Evolutionary conservation across 2,888 invertebrate genomes (phyloP).

Genomic region (Syritta pipiens): DNA sequence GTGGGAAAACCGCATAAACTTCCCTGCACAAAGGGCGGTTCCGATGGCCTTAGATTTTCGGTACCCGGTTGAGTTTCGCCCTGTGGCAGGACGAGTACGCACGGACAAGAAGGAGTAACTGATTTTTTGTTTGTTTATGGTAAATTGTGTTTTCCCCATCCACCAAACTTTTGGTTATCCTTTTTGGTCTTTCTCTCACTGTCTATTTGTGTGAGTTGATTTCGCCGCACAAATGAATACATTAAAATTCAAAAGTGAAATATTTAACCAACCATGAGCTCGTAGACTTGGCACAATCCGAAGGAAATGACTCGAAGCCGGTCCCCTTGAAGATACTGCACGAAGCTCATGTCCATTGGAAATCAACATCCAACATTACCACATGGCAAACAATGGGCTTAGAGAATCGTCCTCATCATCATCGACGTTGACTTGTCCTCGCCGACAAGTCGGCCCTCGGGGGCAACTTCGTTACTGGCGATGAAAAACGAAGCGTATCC

Average conservation of each 20-base stretch:
- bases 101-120: too few relatives aligned
- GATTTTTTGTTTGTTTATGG: constrained; percentile 35
- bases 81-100: too few relatives aligned
- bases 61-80: too few relatives aligned
- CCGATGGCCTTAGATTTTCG: too few relatives aligned
- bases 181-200: neutral
- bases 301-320: constrained; percentile 28
- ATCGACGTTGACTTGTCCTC: constrained; percentile 1
- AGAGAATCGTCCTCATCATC: constrained; percentile 30
- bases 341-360: neutral
- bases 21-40: too few relatives aligned
- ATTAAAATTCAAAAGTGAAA: constrained; percentile 50
- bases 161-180: too few relatives aligned
- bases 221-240: constrained; percentile 46
- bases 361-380: constrained; percentile 28
- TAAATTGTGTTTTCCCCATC: constrained; percentile 39
- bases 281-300: constrained; percentile 28
- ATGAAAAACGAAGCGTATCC: constrained; percentile 54
- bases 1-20: constrained; percentile 19
- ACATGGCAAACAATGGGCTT: constrained; percentile 45
- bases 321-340: constrained; percentile 6
- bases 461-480: constrained; percentile 52
- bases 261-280: constrained; percentile 44
- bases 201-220: constrained; percentile 20
- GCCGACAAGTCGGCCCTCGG: constrained; percentile 45